Evolutionary conservation across 2,113 vertebrate species (phyloP), one percentile per base, ranked within the genome.

Genomic region (Grammomys dolichurus): DNA sequence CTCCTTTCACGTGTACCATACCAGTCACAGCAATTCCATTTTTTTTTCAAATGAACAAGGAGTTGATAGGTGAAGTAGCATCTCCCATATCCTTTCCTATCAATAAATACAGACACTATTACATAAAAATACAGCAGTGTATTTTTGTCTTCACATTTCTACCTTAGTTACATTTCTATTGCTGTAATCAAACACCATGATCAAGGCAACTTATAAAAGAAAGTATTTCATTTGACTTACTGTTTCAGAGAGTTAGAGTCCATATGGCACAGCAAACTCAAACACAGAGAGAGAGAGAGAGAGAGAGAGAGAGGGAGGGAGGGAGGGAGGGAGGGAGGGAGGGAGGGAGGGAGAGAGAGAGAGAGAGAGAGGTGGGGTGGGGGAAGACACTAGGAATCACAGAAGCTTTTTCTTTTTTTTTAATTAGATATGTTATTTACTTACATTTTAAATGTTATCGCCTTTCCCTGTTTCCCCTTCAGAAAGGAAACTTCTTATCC

Each of bases 61-160:
- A 78, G n/a, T 69, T 26, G 1, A 46, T 19, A 26, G 33, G 1
- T 48, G 7, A 81, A 36, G 33, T 93, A 56, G 13, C 60, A 58
- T 87, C 2, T 17, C 26, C 19, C 9, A 10, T 1, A 46, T 20
- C 3, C 20, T 82, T 2, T 85, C 28, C 54, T 22, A 67, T 6
- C 46, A 67, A 81, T 7, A 84, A 31, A 46, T 13, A 40, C 56
- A 69, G 5, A 40, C 0, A 0, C 40, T 46, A 46, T 60, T 48
- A 75, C 33, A 48, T 40, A 46, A 76, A 72, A 1, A 36, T 0
- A 65, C 28, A 40, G 31, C 13, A 24, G 14, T 48, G 13, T 28
- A 17, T 70, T 94, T 76, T 33, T 72, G 12, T 70, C 11, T 77
- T 43, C 87, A 46, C 31, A 31, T 46, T 91, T 2, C 51, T 80